These are phyloP conservation scores for Beroe forskalii DNA, from an alignment of 37 sponge, comb jelly and placozoan species.

Conservation along the genomic window DNA sequence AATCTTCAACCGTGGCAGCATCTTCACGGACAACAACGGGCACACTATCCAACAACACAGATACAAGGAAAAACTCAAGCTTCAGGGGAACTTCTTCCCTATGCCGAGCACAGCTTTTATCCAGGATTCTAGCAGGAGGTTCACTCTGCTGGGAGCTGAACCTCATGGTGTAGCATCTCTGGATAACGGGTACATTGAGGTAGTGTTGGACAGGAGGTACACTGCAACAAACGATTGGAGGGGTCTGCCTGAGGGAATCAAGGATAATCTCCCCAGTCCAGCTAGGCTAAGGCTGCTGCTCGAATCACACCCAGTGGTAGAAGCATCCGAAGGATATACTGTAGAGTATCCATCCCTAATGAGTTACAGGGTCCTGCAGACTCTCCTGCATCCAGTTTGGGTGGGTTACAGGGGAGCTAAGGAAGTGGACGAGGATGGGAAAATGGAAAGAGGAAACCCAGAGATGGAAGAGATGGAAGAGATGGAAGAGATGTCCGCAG, in stretches of 20 bases:
- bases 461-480: no score
- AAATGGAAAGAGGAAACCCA: no score
- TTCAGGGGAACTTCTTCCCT: not conserved
- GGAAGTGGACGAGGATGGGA: no score
- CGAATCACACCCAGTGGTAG: no score
- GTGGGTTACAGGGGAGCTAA: not conserved
- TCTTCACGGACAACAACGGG: constrained; percentile 12
- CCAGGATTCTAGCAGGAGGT: not conserved
- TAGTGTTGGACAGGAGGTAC: no score
- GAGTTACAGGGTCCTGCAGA: not conserved
- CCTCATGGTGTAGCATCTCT: constrained; percentile 27
- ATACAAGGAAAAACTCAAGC: constrained; percentile 5
- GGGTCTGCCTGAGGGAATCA: no score
- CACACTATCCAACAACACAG: constrained; percentile 30
- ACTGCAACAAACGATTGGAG: no score
- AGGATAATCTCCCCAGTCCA: no score
- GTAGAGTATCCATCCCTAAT: constrained; percentile 5
- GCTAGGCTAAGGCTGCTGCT: no score
- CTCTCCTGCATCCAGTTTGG: not conserved
- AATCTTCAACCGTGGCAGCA: not conserved
- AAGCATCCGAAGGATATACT: not conserved
- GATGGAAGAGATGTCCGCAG: no score
- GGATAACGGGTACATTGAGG: no score
- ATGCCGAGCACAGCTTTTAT: constrained; percentile 25
- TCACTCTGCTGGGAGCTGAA: not conserved